Base-by-base conservation (phyloP, 1,140 invertebrate genomes). In the Trialeurodes vaporariorum region DNA sequence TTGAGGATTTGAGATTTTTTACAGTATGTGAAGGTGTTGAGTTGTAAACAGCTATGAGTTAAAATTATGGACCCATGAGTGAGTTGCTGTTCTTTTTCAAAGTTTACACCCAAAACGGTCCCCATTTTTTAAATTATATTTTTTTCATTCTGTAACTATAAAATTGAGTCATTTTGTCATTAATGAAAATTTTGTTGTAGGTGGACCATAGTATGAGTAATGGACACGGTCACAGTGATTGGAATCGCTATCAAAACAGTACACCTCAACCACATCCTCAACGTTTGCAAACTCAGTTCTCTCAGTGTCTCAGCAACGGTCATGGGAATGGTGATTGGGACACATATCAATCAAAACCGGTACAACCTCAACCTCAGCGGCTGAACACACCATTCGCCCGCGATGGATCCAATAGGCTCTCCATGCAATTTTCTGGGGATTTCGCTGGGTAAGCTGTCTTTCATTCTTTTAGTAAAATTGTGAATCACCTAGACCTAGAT, bases 401-500 rank as follows among this genome's bases (percentile, higher is more conserved):
- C 69, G 86, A 80, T 72, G 87, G 81, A 73, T 87, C 82, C 68
- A 91, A 91, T 75, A 81, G 94, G 27, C 81, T 96, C n/a, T 97
- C 94, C 0, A 94, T 95, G 87, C 92, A 94, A 76, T 89, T 89
- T 74, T 82, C 90, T 24, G 85, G 85, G 24, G 86, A 86, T 61
- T 84, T 84, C 22, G n/a, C n/a, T n/a, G n/a, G n/a, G n/a, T n/a
- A n/a, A n/a, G n/a, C n/a, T n/a, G n/a, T n/a, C n/a, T n/a, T n/a
- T n/a, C n/a, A n/a, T n/a, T n/a, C n/a, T n/a, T n/a, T n/a, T n/a
- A n/a, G n/a, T n/a, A n/a, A n/a, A n/a, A n/a, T n/a, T n/a, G n/a
- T n/a, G n/a, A n/a, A n/a, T n/a, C n/a, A n/a, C n/a, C n/a, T n/a
- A n/a, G n/a, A n/a, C n/a, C n/a, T n/a, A n/a, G n/a, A n/a, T n/a